A percentile compares a stretch with the other conserved stretches of the same genome.
These are phyloP conservation scores for Athrips mouffetella DNA, from an alignment of 2,888 invertebrate genomes.

Conservation along the genomic window DNA sequence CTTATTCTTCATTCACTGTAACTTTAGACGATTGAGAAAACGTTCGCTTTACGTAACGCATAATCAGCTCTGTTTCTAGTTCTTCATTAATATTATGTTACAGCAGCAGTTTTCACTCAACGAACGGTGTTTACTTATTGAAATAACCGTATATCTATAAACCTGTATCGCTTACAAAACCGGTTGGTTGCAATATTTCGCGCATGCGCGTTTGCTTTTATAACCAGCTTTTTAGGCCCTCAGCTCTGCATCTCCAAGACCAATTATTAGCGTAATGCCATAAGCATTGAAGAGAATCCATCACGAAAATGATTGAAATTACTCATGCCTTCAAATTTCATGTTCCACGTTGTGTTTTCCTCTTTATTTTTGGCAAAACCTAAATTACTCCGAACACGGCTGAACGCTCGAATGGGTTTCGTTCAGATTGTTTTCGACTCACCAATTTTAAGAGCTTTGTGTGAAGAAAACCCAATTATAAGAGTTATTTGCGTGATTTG, in stretches of 20 bases:
- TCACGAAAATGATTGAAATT: slow-evolving; percentile 63
- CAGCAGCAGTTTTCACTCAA: slow-evolving; percentile 28
- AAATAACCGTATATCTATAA: slow-evolving; percentile 52
- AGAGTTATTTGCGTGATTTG: not conserved
- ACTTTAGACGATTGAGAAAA: slow-evolving; percentile 28
- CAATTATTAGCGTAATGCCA: slow-evolving; percentile 62
- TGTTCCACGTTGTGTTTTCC: slow-evolving; percentile 27
- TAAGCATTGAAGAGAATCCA: slow-evolving; percentile 55
- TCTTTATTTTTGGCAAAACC: slow-evolving; percentile 33
- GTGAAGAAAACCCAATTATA: slow-evolving; percentile 7
- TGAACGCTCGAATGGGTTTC: slow-evolving; percentile 26
- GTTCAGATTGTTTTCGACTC: slow-evolving; percentile 23
- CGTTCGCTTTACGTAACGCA: slow-evolving; percentile 25
- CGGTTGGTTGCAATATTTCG: slow-evolving; percentile 60
- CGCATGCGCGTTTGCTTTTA: slow-evolving; percentile 49
- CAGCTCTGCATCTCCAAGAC: slow-evolving; percentile 46
- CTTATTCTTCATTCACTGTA: slow-evolving; percentile 34
- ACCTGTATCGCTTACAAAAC: slow-evolving; percentile 46
- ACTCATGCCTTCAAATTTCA: slow-evolving; percentile 38
- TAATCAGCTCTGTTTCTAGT: slow-evolving; percentile 31
- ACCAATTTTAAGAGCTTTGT: slow-evolving; percentile 19
- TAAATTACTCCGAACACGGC: slow-evolving; percentile 40
- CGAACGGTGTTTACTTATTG: slow-evolving; percentile 44
- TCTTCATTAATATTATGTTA: slow-evolving; percentile 32
- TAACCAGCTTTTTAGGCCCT: slow-evolving; percentile 41